Evolutionary conservation across 1,140 invertebrate genomes (phyloP).

Genomic region (Drosophila sproati): DNA sequence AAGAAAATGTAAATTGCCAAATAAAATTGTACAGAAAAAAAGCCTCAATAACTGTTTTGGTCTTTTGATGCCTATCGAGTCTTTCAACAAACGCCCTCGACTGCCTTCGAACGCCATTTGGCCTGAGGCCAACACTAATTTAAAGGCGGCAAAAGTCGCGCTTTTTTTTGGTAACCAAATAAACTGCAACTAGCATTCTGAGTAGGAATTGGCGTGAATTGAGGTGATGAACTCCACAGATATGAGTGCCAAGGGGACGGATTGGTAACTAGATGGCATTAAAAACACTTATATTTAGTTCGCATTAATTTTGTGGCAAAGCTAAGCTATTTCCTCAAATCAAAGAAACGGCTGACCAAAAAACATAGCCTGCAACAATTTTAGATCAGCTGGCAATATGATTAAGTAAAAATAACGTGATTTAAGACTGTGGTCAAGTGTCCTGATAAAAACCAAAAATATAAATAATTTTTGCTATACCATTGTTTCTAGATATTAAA

Average conservation of each 20-base stretch:
- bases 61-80: conserved; percentile 32
- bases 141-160: conserved; percentile 39
- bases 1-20: conserved; percentile 42
- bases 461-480: too few relatives aligned
- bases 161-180: conserved; percentile 15
- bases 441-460: too few relatives aligned
- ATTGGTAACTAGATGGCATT: too few relatives aligned
- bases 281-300: too few relatives aligned
- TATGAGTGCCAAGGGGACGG: not conserved
- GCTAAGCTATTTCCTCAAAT: too few relatives aligned
- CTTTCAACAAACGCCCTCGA: conserved; percentile 35
- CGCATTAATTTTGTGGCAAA: too few relatives aligned
- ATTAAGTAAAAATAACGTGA: not conserved
- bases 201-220: not conserved
- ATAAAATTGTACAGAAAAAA: conserved; percentile 28
- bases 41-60: conserved; percentile 27
- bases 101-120: conserved; percentile 20
- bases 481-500: too few relatives aligned
- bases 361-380: not conserved
- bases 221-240: not conserved
- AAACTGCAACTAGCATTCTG: not conserved
- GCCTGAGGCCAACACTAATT: conserved; percentile 16
- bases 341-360: too few relatives aligned
- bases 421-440: too few relatives aligned
- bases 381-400: not conserved